Evolutionary conservation across 2,888 invertebrate species (phyloP).

Genomic region (Nomada hirtipes): DNA sequence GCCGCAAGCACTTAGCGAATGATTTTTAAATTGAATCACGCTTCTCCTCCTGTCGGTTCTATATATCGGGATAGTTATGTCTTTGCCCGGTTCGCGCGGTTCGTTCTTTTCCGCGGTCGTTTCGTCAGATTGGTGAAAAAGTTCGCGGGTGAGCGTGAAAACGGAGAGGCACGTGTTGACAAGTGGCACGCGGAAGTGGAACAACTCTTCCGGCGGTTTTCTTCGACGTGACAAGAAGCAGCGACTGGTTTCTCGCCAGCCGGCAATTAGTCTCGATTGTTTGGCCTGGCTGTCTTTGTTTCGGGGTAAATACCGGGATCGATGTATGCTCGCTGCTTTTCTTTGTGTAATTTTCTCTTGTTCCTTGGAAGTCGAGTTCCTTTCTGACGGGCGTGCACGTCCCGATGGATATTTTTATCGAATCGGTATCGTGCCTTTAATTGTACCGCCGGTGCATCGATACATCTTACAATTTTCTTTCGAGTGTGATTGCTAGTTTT

Average conservation of each 20-base stretch:
- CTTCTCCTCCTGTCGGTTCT: conserved; percentile 7
- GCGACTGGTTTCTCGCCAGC: conserved; percentile 39
- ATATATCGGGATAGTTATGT: not conserved
- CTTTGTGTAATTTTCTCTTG: not conserved
- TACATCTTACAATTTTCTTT: too few species aligned
- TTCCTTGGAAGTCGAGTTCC: not conserved
- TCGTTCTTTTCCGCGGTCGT: not conserved
- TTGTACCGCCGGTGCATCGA: not conserved
- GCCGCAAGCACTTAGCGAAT: conserved; percentile 79
- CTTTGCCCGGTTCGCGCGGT: not conserved
- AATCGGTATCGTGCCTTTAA: not conserved
- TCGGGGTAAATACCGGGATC: conserved; percentile 22
- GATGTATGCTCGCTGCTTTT: not conserved
- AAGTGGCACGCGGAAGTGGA: conserved; percentile 32
- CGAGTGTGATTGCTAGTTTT: not conserved
- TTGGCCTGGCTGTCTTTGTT: conserved; percentile 39
- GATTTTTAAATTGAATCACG: conserved; percentile 81
- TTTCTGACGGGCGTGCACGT: not conserved
- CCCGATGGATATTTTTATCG: not conserved
- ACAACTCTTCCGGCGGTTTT: conserved; percentile 48
- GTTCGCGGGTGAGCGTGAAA: too few species aligned
- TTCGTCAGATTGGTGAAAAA: conserved; percentile 12
- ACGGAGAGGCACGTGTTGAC: conserved; percentile 73
- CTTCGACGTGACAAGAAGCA: conserved; percentile 45
- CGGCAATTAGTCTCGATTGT: conserved; percentile 56